Conservation (phyloP, 2,113 vertebrate genomes). For the Desmodus rotundus region DNA sequence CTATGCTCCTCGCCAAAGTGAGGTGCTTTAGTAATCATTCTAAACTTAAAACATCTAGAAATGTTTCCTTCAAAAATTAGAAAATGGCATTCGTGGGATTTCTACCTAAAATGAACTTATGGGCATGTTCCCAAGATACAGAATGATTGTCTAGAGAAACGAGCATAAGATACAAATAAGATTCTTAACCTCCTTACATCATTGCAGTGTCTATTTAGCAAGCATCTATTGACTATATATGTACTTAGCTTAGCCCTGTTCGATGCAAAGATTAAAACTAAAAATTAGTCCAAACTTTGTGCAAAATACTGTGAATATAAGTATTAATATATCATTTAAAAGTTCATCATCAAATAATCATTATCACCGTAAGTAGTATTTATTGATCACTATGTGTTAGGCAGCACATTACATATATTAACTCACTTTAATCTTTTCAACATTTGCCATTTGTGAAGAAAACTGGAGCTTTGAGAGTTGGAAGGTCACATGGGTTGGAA, state of each 20-base stretch:
- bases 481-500: background rate
- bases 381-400: background rate
- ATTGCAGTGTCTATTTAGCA: background rate
- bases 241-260: background rate
- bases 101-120: background rate
- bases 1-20: background rate
- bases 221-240: background rate
- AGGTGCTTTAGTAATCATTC: background rate
- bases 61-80: background rate
- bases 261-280: background rate
- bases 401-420: background rate
- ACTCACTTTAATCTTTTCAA: background rate
- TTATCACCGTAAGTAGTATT: background rate
- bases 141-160: background rate
- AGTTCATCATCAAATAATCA: background rate
- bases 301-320: background rate
- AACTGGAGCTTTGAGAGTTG: background rate
- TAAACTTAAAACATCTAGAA: background rate
- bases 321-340: background rate
- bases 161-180: background rate
- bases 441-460: background rate
- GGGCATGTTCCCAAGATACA: background rate
- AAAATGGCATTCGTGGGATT: background rate
- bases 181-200: background rate
- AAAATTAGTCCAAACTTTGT: background rate